Evolutionary conservation across 1,140 invertebrate species (phyloP).

Genomic region (Anagrus nilaparvatae): DNA sequence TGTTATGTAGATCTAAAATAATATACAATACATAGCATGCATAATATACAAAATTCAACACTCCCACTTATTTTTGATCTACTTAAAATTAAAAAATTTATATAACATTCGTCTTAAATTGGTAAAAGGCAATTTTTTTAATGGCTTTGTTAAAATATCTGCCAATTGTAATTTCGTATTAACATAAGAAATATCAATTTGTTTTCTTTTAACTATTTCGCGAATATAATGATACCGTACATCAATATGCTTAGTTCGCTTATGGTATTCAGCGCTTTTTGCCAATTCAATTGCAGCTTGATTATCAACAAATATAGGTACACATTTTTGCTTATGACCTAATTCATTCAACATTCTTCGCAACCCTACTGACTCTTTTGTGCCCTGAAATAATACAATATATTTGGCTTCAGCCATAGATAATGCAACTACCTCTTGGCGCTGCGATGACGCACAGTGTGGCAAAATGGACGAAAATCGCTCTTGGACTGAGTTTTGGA

Average conservation of each 20-base stretch:
- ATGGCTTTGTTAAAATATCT: conserved; percentile 20
- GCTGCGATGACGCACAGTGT: too few relatives aligned
- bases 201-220: conserved; percentile 16
- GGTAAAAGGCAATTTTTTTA: conserved; percentile 12
- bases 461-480: too few relatives aligned
- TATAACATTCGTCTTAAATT: too few relatives aligned
- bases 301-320: conserved; percentile 20
- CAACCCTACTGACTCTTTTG: conserved; percentile 13
- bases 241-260: conserved; percentile 30
- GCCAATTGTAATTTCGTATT: conserved; percentile 11
- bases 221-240: conserved; percentile 29
- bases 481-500: too few relatives aligned
- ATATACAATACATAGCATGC: too few relatives aligned
- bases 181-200: conserved; percentile 18
- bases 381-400: conserved; percentile 6
- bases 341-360: conserved; percentile 6
- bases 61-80: too few relatives aligned
- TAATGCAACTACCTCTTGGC: too few relatives aligned
- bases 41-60: too few relatives aligned
- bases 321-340: too few relatives aligned
- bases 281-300: conserved; percentile 30
- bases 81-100: too few relatives aligned
- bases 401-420: conserved; percentile 9
- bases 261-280: conserved; percentile 28
- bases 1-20: too few relatives aligned